A percentile compares a stretch with the other conserved stretches of the same genome.
phyloP scores from a whole-genome alignment of 2,113 vertebrate genomes.

The Rhynchopsitta pachyrhyncha region DNA sequence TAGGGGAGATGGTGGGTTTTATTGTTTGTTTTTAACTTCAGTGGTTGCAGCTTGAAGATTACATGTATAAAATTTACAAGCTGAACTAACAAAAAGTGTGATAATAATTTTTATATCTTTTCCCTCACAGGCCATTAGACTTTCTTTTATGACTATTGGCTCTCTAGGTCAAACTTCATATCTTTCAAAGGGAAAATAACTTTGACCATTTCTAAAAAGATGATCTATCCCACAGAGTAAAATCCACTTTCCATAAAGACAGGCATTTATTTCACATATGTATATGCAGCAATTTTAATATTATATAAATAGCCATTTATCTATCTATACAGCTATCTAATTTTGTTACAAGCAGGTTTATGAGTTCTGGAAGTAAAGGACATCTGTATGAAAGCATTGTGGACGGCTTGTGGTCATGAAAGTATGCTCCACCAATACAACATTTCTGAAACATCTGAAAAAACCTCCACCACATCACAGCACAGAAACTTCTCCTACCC shows the following conservation, averaged over 20 bases:
- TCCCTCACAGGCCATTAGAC: not conserved
- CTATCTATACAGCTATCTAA: not conserved
- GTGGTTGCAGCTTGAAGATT: not conserved
- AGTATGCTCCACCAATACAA: not conserved
- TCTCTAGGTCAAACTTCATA: not conserved
- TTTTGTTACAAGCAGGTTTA: conserved; percentile 24
- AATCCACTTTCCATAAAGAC: not conserved
- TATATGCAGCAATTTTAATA: not conserved
- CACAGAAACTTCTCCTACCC: not conserved
- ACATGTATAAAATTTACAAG: not conserved
- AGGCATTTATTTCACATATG: not conserved
- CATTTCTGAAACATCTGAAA: not conserved
- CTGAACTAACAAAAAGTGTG: not conserved
- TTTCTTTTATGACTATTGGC: not conserved
- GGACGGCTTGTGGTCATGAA: not conserved
- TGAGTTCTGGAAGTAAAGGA: conserved; percentile 12
- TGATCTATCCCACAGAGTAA: not conserved
- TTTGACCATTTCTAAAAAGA: not conserved
- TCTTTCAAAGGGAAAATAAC: conserved; percentile 15
- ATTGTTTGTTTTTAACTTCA: not conserved
- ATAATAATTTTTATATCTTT: not conserved
- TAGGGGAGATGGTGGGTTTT: not conserved
- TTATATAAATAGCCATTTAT: not conserved
- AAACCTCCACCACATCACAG: not conserved
- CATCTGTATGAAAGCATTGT: not conserved